A percentile compares a stretch with the other conserved stretches of the same genome.
phyloP scores from a whole-genome alignment of 64 coral and sea anemone genomes.

The Actinia equina region DNA sequence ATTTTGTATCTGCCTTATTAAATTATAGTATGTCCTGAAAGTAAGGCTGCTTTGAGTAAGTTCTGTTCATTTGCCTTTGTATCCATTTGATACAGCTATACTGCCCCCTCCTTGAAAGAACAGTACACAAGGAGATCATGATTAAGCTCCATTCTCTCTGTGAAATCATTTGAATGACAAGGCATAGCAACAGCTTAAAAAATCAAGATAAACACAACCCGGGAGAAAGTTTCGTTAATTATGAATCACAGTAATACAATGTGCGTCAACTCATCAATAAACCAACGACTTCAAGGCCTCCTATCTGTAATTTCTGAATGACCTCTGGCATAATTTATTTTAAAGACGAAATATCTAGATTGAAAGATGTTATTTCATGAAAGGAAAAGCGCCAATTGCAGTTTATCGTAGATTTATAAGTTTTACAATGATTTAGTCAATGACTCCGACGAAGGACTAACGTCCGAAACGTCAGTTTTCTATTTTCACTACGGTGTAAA shows the following conservation, averaged over 20 bases:
- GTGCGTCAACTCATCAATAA: slow-evolving; percentile 1
- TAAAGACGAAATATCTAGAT: background rate
- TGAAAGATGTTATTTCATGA: background rate
- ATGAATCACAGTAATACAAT: background rate
- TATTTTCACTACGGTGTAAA: too few relatives aligned
- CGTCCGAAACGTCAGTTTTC: too few relatives aligned
- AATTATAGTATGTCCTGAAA: background rate
- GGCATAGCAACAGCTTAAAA: background rate
- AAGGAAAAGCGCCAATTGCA: background rate
- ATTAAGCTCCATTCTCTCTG: background rate
- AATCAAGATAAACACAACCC: background rate
- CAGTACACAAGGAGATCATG: background rate
- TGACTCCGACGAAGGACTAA: too few relatives aligned
- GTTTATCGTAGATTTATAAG: too few relatives aligned
- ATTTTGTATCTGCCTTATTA: too few relatives aligned
- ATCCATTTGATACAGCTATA: background rate
- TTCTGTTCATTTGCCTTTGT: background rate
- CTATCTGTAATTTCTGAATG: background rate
- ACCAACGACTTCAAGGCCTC: background rate
- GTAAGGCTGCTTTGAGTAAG: background rate
- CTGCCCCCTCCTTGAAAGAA: background rate
- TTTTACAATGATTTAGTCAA: too few relatives aligned
- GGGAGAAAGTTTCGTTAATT: background rate
- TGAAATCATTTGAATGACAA: background rate
- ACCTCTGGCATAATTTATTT: background rate